These are phyloP conservation scores for Holacanthella duospinosa DNA, from an alignment of 2,888 invertebrate genomes.

Conservation along the genomic window DNA sequence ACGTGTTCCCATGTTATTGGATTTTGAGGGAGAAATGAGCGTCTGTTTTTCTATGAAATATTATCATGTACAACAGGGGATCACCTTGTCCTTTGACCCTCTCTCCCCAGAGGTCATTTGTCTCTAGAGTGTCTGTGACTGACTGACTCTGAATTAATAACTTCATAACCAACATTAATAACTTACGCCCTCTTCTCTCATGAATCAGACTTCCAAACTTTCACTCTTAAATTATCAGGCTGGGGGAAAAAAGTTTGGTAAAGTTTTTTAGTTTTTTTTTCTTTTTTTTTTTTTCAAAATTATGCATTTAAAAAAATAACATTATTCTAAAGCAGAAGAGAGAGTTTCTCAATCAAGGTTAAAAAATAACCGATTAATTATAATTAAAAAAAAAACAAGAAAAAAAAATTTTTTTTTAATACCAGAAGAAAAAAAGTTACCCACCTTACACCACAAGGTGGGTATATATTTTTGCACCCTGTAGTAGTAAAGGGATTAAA, in stretches of 20 bases:
- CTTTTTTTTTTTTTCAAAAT: conserved; percentile 1
- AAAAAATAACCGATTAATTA: too few species aligned
- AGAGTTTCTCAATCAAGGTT: background rate
- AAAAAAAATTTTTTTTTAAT: too few species aligned
- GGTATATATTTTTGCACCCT: too few species aligned
- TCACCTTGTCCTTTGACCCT: conserved; percentile 35
- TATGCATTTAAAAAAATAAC: too few species aligned
- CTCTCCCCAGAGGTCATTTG: conserved; percentile 28
- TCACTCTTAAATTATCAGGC: too few species aligned
- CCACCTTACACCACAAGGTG: too few species aligned
- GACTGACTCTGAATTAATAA: conserved; percentile 25
- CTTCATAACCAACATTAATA: background rate
- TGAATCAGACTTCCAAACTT: too few species aligned
- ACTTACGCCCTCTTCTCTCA: background rate
- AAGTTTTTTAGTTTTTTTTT: background rate
- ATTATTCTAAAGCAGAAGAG: background rate
- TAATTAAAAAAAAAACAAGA: too few species aligned
- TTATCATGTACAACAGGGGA: conserved; percentile 38
- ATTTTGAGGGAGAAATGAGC: background rate
- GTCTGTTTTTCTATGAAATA: conserved; percentile 28
- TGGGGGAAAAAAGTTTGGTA: too few species aligned
- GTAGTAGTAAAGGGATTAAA: too few species aligned
- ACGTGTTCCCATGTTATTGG: conserved; percentile 25
- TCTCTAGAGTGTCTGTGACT: conserved; percentile 37
- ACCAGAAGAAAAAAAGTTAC: too few species aligned